A percentile compares a stretch with the other conserved stretches of the same genome.
phyloP scores from a whole-genome alignment of 2,888 invertebrate genomes.

The Leptopilina drosophilae region DNA sequence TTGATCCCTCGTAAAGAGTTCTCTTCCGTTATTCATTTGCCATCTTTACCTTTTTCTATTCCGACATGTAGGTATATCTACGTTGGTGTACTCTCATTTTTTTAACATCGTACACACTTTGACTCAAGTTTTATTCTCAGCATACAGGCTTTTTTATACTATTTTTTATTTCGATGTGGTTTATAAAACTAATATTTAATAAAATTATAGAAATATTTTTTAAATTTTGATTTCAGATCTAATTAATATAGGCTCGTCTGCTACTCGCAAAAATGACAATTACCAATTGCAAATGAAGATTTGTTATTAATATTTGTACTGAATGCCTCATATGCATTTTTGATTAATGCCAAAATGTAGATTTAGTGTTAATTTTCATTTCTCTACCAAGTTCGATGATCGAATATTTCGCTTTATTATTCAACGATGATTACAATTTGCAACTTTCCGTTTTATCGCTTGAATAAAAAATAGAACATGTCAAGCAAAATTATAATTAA shows the following conservation, averaged over 20 bases:
- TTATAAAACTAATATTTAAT: too few species aligned
- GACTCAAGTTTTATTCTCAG: neutral
- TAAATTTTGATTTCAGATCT: too few species aligned
- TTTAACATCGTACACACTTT: neutral
- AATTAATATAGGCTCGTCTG: too few species aligned
- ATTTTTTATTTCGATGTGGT: too few species aligned
- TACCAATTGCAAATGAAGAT: neutral
- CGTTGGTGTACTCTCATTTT: neutral
- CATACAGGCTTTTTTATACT: neutral
- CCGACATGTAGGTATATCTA: neutral
- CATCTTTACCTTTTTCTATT: neutral
- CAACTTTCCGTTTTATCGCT: neutral
- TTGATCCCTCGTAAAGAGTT: neutral
- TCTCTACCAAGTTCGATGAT: neutral
- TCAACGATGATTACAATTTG: neutral
- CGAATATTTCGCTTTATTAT: neutral
- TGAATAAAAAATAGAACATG: neutral
- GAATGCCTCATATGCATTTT: slow-evolving; percentile 14
- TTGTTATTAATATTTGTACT: neutral
- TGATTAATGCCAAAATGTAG: neutral
- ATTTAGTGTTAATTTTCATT: slow-evolving; percentile 15
- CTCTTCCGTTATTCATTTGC: neutral
- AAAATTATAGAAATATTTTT: too few species aligned
- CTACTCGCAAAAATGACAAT: neutral
- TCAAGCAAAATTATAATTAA: neutral